Percentiles rank a stretch among this genome's conserved stretches.
phyloP scores from a whole-genome alignment of 2,888 invertebrate genomes.

The Ennomos erosarius region DNA sequence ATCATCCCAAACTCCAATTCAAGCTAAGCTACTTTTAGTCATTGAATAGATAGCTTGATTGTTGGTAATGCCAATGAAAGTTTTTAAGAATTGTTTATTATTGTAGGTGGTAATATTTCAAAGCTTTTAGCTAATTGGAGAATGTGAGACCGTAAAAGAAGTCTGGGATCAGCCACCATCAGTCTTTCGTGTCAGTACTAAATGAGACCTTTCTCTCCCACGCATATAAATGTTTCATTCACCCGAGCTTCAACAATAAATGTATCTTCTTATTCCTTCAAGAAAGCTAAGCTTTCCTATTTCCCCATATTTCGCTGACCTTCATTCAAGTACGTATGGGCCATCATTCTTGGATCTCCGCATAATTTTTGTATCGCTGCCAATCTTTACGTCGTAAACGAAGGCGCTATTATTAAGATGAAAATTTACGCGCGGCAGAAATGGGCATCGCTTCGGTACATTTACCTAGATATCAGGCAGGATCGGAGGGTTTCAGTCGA shows the following conservation, averaged over 20 bases:
- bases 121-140: conserved; percentile 5
- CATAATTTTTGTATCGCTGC: conserved; percentile 36
- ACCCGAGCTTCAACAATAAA: conserved; percentile 11
- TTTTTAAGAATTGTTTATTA: too few species aligned
- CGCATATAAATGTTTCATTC: conserved; percentile 12
- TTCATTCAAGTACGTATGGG: conserved; percentile 20
- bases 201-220: conserved; percentile 21
- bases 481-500: not conserved
- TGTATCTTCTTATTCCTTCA: conserved; percentile 17
- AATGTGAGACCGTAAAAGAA: conserved; percentile 3
- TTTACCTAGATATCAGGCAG: conserved; percentile 3
- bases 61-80: too few species aligned
- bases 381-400: conserved; percentile 32
- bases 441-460: conserved; percentile 10
- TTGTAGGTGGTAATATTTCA: conserved; percentile 4
- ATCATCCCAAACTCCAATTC: too few species aligned
- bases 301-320: conserved; percentile 20
- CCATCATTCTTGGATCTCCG: conserved; percentile 21
- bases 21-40: too few species aligned
- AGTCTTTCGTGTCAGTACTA: conserved; percentile 19
- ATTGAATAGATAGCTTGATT: too few species aligned
- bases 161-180: conserved; percentile 11
- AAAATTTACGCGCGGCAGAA: conserved; percentile 23
- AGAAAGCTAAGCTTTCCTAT: conserved; percentile 7
- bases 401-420: conserved; percentile 32